Evolutionary conservation across 2,888 invertebrate genomes (phyloP), one percentile per base, ranked within the genome.

Genomic region (Thymelicus lineola): DNA sequence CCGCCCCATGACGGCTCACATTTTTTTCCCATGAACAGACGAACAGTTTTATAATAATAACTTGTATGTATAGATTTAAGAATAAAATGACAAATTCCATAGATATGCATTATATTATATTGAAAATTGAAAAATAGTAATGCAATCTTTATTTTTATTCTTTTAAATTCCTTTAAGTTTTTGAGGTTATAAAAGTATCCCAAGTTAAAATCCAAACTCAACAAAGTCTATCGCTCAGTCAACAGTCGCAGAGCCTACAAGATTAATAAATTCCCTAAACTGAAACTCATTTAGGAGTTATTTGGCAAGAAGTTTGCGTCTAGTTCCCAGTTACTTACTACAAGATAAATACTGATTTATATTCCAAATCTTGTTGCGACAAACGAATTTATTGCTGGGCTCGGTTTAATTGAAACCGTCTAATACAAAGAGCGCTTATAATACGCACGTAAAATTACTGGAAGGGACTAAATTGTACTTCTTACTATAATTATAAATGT

Each of bases 361-460:
- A 67, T 67, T 61, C 53, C 55, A 67, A 67, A 67, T 78, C 75
- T 75, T 70, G 75, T 74, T 75, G 75, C 72, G 79, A 79, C 79
- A 80, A 78, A 67, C 53, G 67, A 67, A 81, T 82, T 79, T 80
- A 81, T 80, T 77, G 74, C 75, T 64, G 63, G 71, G 72, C 74
- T 75, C 59, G 67, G 55, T 73, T 79, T 80, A 80, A 82, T 81
- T 82, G 80, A 80, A 80, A 80, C 73, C 68, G 75, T 76, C 76
- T 74, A 75, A 78, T 78, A 77, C 76, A 75, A 72, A 76, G 59
- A 55, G 58, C 53, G 70, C 59, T 72, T 59, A 58, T 58, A 66
- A 55, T 17, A 66, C 60, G 60, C 59, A 64, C 61, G n/a, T 73
- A 70, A 20, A 71, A 58, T 50, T 1, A 38, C 55, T 62, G 35